Percentiles rank a stretch among this genome's conserved stretches.
Conservation (phyloP, 2,113 vertebrate species). For the Saccopteryx leptura region DNA sequence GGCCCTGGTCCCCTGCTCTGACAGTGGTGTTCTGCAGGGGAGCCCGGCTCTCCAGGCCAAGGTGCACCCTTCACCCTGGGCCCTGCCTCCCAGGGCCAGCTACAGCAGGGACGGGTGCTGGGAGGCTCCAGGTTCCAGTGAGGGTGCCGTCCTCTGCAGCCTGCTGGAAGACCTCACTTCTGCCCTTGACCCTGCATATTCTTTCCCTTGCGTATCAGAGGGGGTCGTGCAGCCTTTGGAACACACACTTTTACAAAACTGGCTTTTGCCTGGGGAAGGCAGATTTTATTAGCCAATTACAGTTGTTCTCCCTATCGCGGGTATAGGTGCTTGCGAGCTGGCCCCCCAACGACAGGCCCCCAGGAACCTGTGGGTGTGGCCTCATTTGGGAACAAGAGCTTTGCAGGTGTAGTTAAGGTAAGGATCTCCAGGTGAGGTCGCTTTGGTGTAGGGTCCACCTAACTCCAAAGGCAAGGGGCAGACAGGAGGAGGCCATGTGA, state of each 20-base stretch:
- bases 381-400: neutral
- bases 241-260: neutral
- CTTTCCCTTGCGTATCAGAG: neutral
- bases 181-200: neutral
- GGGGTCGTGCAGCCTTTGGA: neutral
- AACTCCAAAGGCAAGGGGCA: neutral
- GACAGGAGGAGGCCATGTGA: accelerated
- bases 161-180: accelerated
- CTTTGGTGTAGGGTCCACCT: accelerated
- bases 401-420: accelerated
- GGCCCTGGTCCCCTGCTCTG: neutral
- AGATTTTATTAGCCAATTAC: slow-evolving; percentile 35
- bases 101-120: accelerated
- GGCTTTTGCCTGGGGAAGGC: neutral
- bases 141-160: accelerated
- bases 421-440: accelerated
- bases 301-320: too few species aligned
- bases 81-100: accelerated
- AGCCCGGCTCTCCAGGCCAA: accelerated
- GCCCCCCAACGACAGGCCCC: neutral
- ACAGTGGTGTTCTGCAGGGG: accelerated
- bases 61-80: neutral
- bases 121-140: neutral
- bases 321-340: accelerated
- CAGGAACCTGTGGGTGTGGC: accelerated